Percentiles rank a stretch among this genome's conserved stretches.
These are phyloP conservation scores for Cerceris ruficornis DNA, from an alignment of 2,888 invertebrate genomes.

Conservation along the genomic window DNA sequence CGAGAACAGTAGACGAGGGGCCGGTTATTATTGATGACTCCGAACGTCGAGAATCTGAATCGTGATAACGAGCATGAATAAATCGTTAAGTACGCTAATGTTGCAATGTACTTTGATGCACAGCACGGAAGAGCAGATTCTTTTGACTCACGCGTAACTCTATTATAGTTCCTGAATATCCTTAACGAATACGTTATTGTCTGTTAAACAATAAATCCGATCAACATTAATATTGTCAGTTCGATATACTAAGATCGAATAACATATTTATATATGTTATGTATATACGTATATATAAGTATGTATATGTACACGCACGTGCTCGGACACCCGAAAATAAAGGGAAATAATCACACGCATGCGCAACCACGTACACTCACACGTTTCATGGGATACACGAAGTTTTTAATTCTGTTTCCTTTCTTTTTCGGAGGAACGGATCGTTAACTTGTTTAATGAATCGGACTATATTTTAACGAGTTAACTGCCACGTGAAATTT, in stretches of 20 bases:
- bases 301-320: slow-evolving; percentile 13
- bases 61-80: slow-evolving; percentile 28
- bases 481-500: too few species aligned
- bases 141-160: slow-evolving; percentile 51
- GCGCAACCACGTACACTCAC: slow-evolving; percentile 13
- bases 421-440: too few species aligned
- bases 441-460: too few species aligned
- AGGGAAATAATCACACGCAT: neutral
- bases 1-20: too few species aligned
- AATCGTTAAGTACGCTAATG: slow-evolving; percentile 33
- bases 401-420: neutral
- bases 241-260: slow-evolving; percentile 40
- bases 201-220: slow-evolving; percentile 48
- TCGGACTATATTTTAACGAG: too few species aligned
- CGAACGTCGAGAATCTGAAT: slow-evolving; percentile 42
- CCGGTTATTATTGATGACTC: slow-evolving; percentile 17
- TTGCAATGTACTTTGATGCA: slow-evolving; percentile 50
- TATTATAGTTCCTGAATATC: slow-evolving; percentile 34
- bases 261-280: slow-evolving; percentile 8
- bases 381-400: neutral
- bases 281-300: slow-evolving; percentile 15
- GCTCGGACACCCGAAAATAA: neutral
- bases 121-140: slow-evolving; percentile 63
- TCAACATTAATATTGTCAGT: slow-evolving; percentile 50
- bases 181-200: slow-evolving; percentile 59